Evolutionary conservation across 2,113 vertebrate species (phyloP), one percentile per base, ranked within the genome.

Genomic region (Sula dactylatra): DNA sequence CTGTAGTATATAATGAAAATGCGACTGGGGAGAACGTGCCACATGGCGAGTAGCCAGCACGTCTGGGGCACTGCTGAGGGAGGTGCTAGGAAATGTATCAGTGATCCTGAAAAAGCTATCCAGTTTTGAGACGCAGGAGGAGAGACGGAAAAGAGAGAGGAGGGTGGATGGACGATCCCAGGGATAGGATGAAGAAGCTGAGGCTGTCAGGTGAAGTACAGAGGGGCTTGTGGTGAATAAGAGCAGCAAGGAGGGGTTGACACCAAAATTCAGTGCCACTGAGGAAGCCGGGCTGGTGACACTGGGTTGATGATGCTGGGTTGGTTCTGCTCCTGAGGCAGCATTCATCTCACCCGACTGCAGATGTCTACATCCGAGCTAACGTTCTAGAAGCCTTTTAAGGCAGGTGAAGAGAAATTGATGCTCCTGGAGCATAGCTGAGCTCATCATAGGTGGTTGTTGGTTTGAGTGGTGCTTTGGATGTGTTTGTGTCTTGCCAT

Each of bases 21-120:
- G 22, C 1, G 5, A 10, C 26, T n/a, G 19, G 14, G 34, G 27
- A 85, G 66, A 73, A 47, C 31, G 13, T 58, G 54, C 27, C 32
- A 7, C 13, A 0, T 21, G 34, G 27, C 3, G 1, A 52, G 49
- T 27, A 34, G 42, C 22, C 16, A 40, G 52, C 11, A 2, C 11
- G 34, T 45, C 58, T 83, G 12, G 47, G 40, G 17, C 66, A 29
- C 36, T 64, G 55, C 10, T 10, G n/a, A 50, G 22, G 38, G 47
- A 65, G 20, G 8, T 67, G 47, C 20, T 71, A 59, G 16, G 52
- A 42, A 34, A 47, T 3, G 9, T 20, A 40, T 7, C 34, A 36
- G 26, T 40, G 31, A 26, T 16, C 36, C 40, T 83, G 58, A 27
- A 47, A 71, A 55, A 59, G 2, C 32, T 38, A 0, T 26, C 13